These are phyloP conservation scores for Laticauda colubrina DNA, from an alignment of 2,113 vertebrate genomes.

Conservation along the genomic window DNA sequence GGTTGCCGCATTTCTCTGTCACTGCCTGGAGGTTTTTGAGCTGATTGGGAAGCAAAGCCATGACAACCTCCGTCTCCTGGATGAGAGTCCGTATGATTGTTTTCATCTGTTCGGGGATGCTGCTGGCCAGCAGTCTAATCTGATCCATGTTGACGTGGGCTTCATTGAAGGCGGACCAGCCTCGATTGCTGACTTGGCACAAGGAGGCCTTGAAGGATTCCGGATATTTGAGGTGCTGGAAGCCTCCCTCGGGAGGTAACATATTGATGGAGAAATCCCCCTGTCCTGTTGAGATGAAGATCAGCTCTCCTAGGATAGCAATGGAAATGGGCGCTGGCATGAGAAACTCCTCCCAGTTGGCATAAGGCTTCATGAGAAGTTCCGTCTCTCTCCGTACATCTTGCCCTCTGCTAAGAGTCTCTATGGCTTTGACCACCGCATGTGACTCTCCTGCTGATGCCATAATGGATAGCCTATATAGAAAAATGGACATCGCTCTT, in stretches of 20 bases:
- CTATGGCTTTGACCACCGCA: background rate
- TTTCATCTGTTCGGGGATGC: constrained; percentile 50
- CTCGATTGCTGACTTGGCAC: constrained; percentile 53
- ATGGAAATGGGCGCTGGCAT: constrained; percentile 55
- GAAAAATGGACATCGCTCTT: background rate
- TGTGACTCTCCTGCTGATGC: background rate
- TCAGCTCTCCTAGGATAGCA: constrained; percentile 57
- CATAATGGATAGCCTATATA: background rate
- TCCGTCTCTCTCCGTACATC: constrained; percentile 40
- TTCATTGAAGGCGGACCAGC: constrained; percentile 48
- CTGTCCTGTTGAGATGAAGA: constrained; percentile 38
- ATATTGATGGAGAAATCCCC: constrained; percentile 50
- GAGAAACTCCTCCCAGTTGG: constrained; percentile 61
- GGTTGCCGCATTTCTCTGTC: constrained; percentile 39
- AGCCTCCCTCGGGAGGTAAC: constrained; percentile 34
- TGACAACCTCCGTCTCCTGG: constrained; percentile 27
- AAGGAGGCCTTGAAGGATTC: constrained; percentile 50
- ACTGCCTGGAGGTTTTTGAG: constrained; percentile 39
- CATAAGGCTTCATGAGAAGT: constrained; percentile 49
- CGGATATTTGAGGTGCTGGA: constrained; percentile 43
- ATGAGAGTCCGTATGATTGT: constrained; percentile 40
- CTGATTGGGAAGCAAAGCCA: constrained; percentile 43
- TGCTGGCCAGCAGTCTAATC: constrained; percentile 41
- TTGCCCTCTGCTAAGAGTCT: constrained; percentile 30
- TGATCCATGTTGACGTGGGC: constrained; percentile 58